Evolutionary conservation across 2,888 invertebrate genomes (phyloP).

Genomic region (Malachius bipustulatus): DNA sequence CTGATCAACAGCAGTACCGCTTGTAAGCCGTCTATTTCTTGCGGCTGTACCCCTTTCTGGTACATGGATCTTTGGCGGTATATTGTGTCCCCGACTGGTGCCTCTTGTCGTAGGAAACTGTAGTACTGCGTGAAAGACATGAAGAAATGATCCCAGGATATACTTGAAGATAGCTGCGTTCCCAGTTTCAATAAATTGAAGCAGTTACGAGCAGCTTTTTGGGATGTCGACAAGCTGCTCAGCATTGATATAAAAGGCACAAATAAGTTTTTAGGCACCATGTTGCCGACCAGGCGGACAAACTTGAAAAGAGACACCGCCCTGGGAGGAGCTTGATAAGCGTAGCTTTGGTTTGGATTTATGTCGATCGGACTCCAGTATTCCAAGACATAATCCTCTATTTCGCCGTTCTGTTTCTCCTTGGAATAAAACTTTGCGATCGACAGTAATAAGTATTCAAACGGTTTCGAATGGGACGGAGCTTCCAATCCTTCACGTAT

Average conservation of each 20-base stretch:
- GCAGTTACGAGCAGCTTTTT: conserved; percentile 64
- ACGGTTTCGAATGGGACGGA: conserved; percentile 65
- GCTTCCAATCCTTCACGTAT: conserved; percentile 58
- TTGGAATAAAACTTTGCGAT: conserved; percentile 65
- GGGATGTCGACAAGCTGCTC: conserved; percentile 63
- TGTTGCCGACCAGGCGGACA: conserved; percentile 75
- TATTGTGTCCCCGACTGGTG: conserved; percentile 51
- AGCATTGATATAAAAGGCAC: conserved; percentile 81
- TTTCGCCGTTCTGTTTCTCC: conserved; percentile 56
- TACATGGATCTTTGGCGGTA: conserved; percentile 43
- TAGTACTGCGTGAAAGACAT: conserved; percentile 63
- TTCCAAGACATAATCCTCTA: conserved; percentile 64
- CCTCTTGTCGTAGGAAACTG: conserved; percentile 57
- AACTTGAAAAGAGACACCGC: conserved; percentile 82
- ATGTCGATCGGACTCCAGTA: conserved; percentile 65
- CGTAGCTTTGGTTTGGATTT: conserved; percentile 32
- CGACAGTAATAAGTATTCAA: conserved; percentile 71
- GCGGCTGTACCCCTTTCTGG: conserved; percentile 58
- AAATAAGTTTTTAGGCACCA: conserved; percentile 71
- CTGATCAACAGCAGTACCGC: conserved; percentile 69
- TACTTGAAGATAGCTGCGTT: conserved; percentile 30
- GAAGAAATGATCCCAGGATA: conserved; percentile 82
- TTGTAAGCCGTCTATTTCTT: conserved; percentile 75
- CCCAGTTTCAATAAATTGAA: conserved; percentile 59
- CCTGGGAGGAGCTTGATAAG: conserved; percentile 42